Evolutionary conservation across 2,797 vertebrate species (phyloP), one percentile per base, ranked within the genome.

Genomic region (Sebastes kiyomatsui): DNA sequence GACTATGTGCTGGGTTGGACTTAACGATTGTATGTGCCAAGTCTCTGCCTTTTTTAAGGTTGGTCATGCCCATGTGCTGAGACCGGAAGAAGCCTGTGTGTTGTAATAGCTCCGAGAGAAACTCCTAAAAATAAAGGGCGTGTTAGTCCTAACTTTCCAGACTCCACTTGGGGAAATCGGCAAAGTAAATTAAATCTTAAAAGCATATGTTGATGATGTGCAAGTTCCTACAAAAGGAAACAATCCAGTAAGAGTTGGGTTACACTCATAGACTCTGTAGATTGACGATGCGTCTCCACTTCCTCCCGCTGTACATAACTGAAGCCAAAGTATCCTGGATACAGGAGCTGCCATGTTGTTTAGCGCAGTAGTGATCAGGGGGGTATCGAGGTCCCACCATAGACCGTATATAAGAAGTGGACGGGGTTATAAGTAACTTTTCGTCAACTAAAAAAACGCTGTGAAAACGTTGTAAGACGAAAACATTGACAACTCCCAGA

Each of bases 21-120:
- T 64, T 49, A 72, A 49, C 35, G 59, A 46, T 30, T 8, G 23
- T 18, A 23, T 46, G n/a, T 49, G 59, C 54, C 59, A 70, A 18
- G 72, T 69, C 25, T 22, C 70, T 72, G 75, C 70, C 46, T 65
- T 76, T 76, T 82, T 72, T 65, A 60, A 60, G 58, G 60, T 75
- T 67, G 28, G 74, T 72, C 27, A 22, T 67, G 14, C 32, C 23
- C 67, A 38, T 71, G 67, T 67, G 60, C 28, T 46, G 32, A 61
- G 64, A 77, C 75, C 49, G 25, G 75, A 42, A 54, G 46, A 33
- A 28, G 58, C n/a, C 10, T 66, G 28, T 59, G 69, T 79, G 33
- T 75, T 68, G 54, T 55, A 62, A 72, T n/a, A 20, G 23, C 64
- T 27, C 33, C 14, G 11, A 67, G 12, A 55, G 38, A 59, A 67